Percentiles rank a stretch among this genome's conserved stretches.
phyloP scores from a whole-genome alignment of 2,113 vertebrate genomes.

The Mionectes macconnelli region DNA sequence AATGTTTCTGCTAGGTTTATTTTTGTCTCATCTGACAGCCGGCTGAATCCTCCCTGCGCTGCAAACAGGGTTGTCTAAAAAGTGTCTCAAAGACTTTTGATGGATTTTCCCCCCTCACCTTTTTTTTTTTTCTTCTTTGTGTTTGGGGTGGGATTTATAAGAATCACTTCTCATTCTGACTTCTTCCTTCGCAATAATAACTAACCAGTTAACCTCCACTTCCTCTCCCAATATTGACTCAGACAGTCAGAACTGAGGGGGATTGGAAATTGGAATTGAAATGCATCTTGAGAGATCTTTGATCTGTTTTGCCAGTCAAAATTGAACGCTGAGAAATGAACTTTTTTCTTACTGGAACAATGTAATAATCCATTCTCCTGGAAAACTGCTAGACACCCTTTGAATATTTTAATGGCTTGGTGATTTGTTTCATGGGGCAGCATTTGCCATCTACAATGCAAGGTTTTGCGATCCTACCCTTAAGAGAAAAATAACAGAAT shows the following conservation, averaged over 20 bases:
- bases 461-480: not conserved
- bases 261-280: constrained; percentile 39
- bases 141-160: constrained; percentile 1
- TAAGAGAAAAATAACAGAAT: not conserved
- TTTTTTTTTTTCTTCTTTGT: not conserved
- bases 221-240: constrained; percentile 57
- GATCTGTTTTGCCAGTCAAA: constrained; percentile 42
- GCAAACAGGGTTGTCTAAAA: constrained; percentile 14
- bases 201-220: constrained; percentile 43
- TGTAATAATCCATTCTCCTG: not conserved
- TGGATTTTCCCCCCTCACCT: not conserved
- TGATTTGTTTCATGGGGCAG: not conserved
- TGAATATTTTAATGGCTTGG: constrained; percentile 5
- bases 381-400: not conserved
- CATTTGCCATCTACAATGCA: not conserved
- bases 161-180: constrained; percentile 58
- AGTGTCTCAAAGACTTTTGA: not conserved
- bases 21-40: constrained; percentile 31
- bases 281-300: constrained; percentile 19
- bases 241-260: not conserved
- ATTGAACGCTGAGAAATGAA: not conserved
- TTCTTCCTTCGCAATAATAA: constrained; percentile 29
- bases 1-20: constrained; percentile 58
- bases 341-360: constrained; percentile 27
- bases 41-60: not conserved